Base-by-base conservation (phyloP, 2,113 vertebrate genomes). In the Pygoscelis antarcticus region DNA sequence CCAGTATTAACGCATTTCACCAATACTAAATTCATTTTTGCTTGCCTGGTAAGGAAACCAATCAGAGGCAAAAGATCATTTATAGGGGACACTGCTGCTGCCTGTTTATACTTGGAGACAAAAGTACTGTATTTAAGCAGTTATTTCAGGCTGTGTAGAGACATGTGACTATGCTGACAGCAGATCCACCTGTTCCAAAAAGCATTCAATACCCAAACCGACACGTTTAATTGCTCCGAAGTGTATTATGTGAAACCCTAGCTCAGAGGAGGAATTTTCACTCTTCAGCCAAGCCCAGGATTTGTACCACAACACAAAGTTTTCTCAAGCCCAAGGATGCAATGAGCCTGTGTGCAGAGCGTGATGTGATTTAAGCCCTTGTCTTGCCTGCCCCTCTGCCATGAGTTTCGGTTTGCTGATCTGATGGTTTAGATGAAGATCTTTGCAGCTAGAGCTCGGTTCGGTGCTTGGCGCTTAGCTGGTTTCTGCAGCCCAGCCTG, bases 151-250 rank as follows among this genome's bases (percentile, higher is more conserved):
- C 54, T 80, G 21, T 47, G 61, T 82, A 70, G 68, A 49, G 54
- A 42, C 27, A 22, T 7, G 13, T 23, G 87, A 27, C 42, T 20
- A 0, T 5, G n/a, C 75, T 75, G 92, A 51, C 36, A 83, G 79
- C 89, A 89, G 44, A 93, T 75, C 72, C 87, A 97, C 95, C 97
- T 97, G 96, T 89, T 89, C 80, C 64, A 61, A 16, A 75, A 84
- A 86, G 58, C 11, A 0, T 11, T 70, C 47, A 21, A 22, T 27
- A 2, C 40, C 49, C 79, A 51, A 19, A 81, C 11, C 10, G 52
- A 26, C 38, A 36, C 0, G 0, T 76, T 87, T 82, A 49, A 69
- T 80, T 61, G 44, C 47, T 82, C 42, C 61, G 38, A 82, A 62
- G n/a, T 26, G 7, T 13, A 34, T 36, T 42, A 68, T 42, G 36